Conservation (phyloP, 2,888 invertebrate genomes). For the Diadegma fenestrale region DNA sequence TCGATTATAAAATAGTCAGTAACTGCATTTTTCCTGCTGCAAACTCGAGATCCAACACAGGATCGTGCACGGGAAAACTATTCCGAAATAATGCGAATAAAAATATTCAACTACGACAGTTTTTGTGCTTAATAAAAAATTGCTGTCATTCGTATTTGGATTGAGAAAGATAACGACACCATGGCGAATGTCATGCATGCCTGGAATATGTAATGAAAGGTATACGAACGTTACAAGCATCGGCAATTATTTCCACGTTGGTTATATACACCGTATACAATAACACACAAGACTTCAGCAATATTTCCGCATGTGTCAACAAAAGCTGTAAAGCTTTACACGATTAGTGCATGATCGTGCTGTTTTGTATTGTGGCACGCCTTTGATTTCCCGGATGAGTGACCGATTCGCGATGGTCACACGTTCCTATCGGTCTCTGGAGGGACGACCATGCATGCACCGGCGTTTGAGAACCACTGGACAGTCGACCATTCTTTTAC, state of each 20-base stretch:
- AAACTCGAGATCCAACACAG: not conserved
- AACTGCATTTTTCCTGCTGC: not conserved
- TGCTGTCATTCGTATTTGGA: not conserved
- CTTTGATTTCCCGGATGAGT: slow-evolving; percentile 51
- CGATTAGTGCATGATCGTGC: slow-evolving; percentile 35
- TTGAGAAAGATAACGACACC: slow-evolving; percentile 48
- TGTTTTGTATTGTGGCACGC: slow-evolving; percentile 17
- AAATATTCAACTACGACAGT: not conserved
- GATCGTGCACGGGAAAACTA: not conserved
- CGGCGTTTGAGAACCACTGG: not conserved
- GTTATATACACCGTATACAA: not conserved
- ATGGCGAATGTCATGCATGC: slow-evolving; percentile 62
- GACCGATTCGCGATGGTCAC: slow-evolving; percentile 27
- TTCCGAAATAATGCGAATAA: not conserved
- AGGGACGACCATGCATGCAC: not conserved
- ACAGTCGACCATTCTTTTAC: not conserved
- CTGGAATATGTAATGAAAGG: slow-evolving; percentile 46
- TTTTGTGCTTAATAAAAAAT: not conserved
- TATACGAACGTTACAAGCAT: slow-evolving; percentile 50
- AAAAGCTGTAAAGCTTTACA: slow-evolving; percentile 26
- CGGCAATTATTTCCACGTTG: slow-evolving; percentile 63
- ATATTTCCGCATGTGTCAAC: slow-evolving; percentile 40
- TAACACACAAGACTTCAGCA: slow-evolving; percentile 25
- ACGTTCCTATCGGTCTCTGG: not conserved
- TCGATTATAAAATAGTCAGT: not conserved